Base-by-base conservation (phyloP, 2,113 vertebrate species). In the Ariopsis seemanni region DNA sequence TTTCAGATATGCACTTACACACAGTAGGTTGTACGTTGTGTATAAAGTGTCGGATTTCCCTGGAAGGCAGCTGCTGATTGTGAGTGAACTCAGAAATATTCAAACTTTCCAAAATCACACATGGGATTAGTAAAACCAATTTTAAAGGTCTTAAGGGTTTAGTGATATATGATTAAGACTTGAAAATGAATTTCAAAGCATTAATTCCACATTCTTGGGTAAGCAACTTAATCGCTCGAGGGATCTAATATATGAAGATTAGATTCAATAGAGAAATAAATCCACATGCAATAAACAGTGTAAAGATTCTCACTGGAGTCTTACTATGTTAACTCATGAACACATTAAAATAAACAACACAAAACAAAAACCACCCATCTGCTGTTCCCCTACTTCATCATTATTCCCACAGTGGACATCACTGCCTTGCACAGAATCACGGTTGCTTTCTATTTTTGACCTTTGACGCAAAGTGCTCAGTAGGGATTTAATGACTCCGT, bases 381-480 rank as follows among this genome's bases (percentile, higher is more conserved):
- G 25, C 42, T 77, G 12, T 11, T 75, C 30, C 20, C 10, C 22
- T 57, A 12, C 9, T 12, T 18, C 14, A 85, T n/a, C 67, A 7
- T 50, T 58, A 62, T n/a, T 74, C 55, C 20, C 69, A 58, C 22
- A 72, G 34, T 42, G 55, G n/a, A 34, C 52, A 48, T 58, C 50
- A 3, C 10, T n/a, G 63, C 27, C 2, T 72, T 22, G 1, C 9
- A 52, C 48, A 30, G 62, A 18, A 48, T 67, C 48, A 80, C 9
- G 34, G 65, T 50, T 58, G 12, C 12, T 50, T 30, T 87, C 72
- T 82, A 8, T 48, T 77, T 85, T 12, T 85, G 85, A 83, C 86
- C 86, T 85, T 85, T 82, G 78, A 69, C 34, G 12, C 30, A 7
- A 82, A 86, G 69, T 77, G 12, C 74, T 84, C 87, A 60, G 80